Base-by-base conservation (phyloP, 1,140 invertebrate species). In the Drosophila ananassae region DNA sequence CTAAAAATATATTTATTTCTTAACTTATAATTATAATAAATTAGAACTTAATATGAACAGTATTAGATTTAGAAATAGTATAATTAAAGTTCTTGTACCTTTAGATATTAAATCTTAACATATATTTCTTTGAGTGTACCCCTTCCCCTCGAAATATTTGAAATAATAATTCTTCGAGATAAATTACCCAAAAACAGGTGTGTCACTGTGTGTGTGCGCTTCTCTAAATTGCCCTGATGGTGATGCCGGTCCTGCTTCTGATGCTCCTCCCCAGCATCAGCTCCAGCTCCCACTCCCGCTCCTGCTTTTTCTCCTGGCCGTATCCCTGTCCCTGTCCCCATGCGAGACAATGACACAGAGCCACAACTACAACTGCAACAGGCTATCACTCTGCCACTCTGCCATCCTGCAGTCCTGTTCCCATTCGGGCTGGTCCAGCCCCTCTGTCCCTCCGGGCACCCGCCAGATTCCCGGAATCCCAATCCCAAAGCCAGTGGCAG, bases 161-260 rank as follows among this genome's bases (percentile, higher is more conserved):
- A 91, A 91, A 91, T 91, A 91, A 91, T 91, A 91, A 91, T 91
- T 91, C 90, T 91, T 91, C 89, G 90, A 91, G 90, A 91, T 91
- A 91, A 91, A 91, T 91, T 91, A 83, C 90, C 79, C 79, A 77
- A 90, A 91, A 90, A 90, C 90, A 91, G 83, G 90, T 91, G 90
- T 74, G 72, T 56, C 59, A 28, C 69, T 89, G 77, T 85, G 50
- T 56, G 68, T 73, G 71, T 89, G 66, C 78, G 76, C 78, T 60
- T 51, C 79, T 83, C 79, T 89, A 89, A 87, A 87, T 87, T 87
- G 83, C 83, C 79, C 75, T 72, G 79, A 58, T 69, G 52, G 71
- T 72, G 79, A 58, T 69, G 52, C 77, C 58, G 48, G 47, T 57
- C 53, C 60, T 63, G 54, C 52, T 73, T 24, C 75, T 58, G 63